These are phyloP conservation scores for Puffinus mauretanicus DNA, from an alignment of 2,113 vertebrate species.

Conservation along the genomic window DNA sequence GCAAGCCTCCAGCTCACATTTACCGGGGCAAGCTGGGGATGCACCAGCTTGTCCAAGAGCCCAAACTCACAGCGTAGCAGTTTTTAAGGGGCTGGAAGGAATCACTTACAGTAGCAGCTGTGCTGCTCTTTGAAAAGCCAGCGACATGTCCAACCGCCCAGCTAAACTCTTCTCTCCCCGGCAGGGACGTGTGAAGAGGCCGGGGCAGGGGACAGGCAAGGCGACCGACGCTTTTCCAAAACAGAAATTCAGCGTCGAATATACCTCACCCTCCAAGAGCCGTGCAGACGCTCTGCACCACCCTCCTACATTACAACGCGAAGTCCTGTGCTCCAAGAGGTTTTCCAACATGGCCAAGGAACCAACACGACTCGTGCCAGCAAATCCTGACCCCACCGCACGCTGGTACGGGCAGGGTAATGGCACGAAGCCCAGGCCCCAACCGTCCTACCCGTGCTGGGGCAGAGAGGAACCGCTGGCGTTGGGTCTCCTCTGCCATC, in stretches of 20 bases:
- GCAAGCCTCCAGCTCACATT: background rate
- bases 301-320: accelerated
- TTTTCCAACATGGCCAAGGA: accelerated
- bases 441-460: background rate
- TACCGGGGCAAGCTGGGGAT: accelerated
- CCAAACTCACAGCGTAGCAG: background rate
- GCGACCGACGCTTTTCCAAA: background rate
- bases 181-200: background rate
- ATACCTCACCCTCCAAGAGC: background rate
- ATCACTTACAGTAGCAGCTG: conserved; percentile 34
- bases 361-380: accelerated
- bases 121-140: background rate
- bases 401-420: background rate
- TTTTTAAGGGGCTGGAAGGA: background rate
- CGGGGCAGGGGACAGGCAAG: background rate
- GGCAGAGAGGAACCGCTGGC: background rate
- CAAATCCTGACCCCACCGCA: accelerated
- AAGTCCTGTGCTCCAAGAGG: background rate
- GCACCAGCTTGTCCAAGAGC: accelerated
- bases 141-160: background rate
- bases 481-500: background rate
- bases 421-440: background rate
- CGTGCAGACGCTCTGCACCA: accelerated
- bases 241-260: accelerated
- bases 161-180: background rate